Evolutionary conservation across 2,797 vertebrate genomes (phyloP), one percentile per base, ranked within the genome.

Genomic region (Catharus ustulatus): DNA sequence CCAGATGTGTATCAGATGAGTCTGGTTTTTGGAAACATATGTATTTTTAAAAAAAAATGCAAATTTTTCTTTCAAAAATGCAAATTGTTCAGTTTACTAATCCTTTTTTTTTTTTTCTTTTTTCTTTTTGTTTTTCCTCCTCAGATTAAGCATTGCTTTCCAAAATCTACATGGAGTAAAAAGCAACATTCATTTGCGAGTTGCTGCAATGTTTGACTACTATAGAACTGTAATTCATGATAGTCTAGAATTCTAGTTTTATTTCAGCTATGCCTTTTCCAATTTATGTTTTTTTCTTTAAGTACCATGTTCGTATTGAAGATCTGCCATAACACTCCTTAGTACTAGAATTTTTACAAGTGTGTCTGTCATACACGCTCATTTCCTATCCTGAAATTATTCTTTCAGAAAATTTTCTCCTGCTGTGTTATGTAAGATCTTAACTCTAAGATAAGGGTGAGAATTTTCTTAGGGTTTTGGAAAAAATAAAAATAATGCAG

Each of bases 261-360:
- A 52, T 64, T 67, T 71, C 49, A 86, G 24, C 36, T 54, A 9
- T 74, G 19, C 10, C 8, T 74, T 90, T 92, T 62, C n/a, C 34
- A 20, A 12, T 73, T 83, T 15, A 14, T 46, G 15, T n/a, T 78
- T 7, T 67, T 45, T 77, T 66, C 61, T 32, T 52, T 52, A 10
- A 67, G 9, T 71, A 42, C 22, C 42, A 8, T 32, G 24, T 27
- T 51, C 36, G 19, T 54, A 63, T 24, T 67, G 52, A 74, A 55
- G 42, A 34, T 1, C 8, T 38, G 30, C 5, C 7, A 8, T 72
- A 75, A 51, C 0, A 0, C 38, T 78, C 34, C 38, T 48, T 77
- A 71, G 32, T n/a, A 34, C 8, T 59, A 64, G 22, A 36, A 7
- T 13, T 57, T 71, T 78, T 61, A 30, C 30, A 63, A 48, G 11